phyloP scores from a whole-genome alignment of 2,888 invertebrate genomes.

The Drosophila leonis region DNA sequence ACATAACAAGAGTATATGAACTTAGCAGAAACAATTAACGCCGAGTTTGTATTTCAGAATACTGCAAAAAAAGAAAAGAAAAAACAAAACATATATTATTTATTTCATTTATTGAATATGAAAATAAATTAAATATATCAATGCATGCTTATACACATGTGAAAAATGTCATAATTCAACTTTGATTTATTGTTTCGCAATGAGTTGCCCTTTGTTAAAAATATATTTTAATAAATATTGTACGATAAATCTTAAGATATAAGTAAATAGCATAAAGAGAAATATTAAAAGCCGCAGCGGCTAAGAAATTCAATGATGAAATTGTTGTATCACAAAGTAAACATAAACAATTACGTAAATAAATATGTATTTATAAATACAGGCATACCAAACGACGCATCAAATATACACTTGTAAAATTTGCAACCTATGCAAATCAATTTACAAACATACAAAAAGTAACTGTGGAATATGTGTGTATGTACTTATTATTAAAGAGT shows the following conservation, averaged over 20 bases:
- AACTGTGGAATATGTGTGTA: conserved; percentile 42
- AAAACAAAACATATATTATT: conserved; percentile 24
- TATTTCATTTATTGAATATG: conserved; percentile 38
- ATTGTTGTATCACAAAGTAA: conserved; percentile 44
- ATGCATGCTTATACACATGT: conserved; percentile 64
- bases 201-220: conserved; percentile 48
- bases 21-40: conserved; percentile 30
- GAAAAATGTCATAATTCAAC: conserved; percentile 47
- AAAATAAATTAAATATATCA: conserved; percentile 24
- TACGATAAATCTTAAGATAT: conserved; percentile 49
- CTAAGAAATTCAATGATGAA: conserved; percentile 39
- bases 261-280: conserved; percentile 50
- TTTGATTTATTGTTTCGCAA: conserved; percentile 47
- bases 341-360: conserved; percentile 42
- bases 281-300: conserved; percentile 38
- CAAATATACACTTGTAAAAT: conserved; percentile 56
- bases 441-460: conserved; percentile 32
- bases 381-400: conserved; percentile 69
- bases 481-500: conserved; percentile 48
- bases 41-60: conserved; percentile 24
- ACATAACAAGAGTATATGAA: conserved; percentile 40
- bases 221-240: conserved; percentile 61
- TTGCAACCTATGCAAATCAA: conserved; percentile 61
- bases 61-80: conserved; percentile 14
- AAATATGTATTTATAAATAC: conserved; percentile 73